Evolutionary conservation across 2,113 vertebrate genomes (phyloP), one percentile per base, ranked within the genome.

Genomic region (Oostethus manadensis): DNA sequence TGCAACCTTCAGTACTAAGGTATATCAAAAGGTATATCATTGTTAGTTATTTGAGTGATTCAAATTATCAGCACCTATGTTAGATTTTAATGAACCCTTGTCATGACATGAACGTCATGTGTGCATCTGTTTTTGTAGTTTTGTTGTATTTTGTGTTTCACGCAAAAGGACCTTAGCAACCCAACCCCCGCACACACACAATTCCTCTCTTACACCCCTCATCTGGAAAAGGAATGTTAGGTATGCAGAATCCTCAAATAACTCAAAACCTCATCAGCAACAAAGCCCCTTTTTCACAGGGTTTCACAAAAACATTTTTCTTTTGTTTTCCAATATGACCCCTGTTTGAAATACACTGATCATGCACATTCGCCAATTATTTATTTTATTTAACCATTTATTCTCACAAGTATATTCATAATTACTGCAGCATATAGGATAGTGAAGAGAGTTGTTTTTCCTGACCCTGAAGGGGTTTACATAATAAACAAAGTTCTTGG

Each of bases 191-290:
- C 40, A 13, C 61, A 45, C 57, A 63, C 66, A 58, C 65, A 46
- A 56, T 64, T 74, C 70, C 67, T 61, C 62, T 76, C 69, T 65
- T 75, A 67, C 78, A 68, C 80, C 70, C 69, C 63, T 64, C 68
- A 62, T 69, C 59, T 58, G 40, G 43, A 45, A 9, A 23, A 64
- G 59, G 85, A 85, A 88, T 88, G 71, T 10, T 42, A 80, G 60
- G 84, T 84, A 87, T 88, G 82, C 70, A 17, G 42, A 65, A 65
- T 67, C 59, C 43, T 65, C 53, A 70, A 70, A 67, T 38, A 18
- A 79, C 56, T 38, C 55, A 23, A 43, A 66, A 56, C 40, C 54
- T 73, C 51, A 60, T 75, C 64, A 48, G 43, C 57, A 16, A 21
- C 67, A 53, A 21, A 8, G 51, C 13, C 21, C 33, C 45, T 20